These are phyloP conservation scores for Dromaius novaehollandiae DNA, from an alignment of 2,113 vertebrate genomes.

Conservation along the genomic window DNA sequence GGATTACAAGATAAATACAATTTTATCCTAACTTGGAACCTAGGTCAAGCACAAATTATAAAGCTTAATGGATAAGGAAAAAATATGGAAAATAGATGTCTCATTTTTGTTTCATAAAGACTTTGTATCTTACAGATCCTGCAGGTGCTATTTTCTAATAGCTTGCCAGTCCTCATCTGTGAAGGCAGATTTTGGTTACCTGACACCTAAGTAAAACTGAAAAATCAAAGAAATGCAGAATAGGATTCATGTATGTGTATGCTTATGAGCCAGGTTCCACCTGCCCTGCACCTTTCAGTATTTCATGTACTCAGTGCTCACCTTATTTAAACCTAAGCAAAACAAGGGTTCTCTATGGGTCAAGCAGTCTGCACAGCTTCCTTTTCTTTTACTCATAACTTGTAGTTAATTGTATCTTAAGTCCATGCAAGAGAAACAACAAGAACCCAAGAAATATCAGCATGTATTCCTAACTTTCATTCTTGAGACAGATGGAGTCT, in stretches of 20 bases:
- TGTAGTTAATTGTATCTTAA: not conserved
- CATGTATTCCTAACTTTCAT: not conserved
- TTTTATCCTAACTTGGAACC: not conserved
- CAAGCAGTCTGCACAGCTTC: not conserved
- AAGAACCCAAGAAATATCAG: not conserved
- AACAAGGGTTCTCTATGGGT: not conserved
- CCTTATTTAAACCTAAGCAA: not conserved
- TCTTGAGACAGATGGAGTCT: not conserved
- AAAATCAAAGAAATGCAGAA: not conserved
- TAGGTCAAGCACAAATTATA: slow-evolving; percentile 7
- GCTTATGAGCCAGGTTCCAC: not conserved
- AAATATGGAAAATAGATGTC: not conserved
- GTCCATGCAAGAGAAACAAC: not conserved
- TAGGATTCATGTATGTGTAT: not conserved
- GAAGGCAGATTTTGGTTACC: not conserved
- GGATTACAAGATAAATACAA: not conserved
- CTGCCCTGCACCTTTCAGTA: not conserved
- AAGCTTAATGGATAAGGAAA: not conserved
- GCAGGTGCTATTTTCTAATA: not conserved
- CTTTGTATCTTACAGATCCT: not conserved
- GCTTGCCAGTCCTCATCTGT: not conserved
- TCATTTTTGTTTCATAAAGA: not conserved
- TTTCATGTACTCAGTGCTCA: not conserved
- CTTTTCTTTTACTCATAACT: not conserved
- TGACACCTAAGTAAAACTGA: not conserved